phyloP scores from a whole-genome alignment of 2,113 vertebrate species.

The Eulacestoma nigropectus region DNA sequence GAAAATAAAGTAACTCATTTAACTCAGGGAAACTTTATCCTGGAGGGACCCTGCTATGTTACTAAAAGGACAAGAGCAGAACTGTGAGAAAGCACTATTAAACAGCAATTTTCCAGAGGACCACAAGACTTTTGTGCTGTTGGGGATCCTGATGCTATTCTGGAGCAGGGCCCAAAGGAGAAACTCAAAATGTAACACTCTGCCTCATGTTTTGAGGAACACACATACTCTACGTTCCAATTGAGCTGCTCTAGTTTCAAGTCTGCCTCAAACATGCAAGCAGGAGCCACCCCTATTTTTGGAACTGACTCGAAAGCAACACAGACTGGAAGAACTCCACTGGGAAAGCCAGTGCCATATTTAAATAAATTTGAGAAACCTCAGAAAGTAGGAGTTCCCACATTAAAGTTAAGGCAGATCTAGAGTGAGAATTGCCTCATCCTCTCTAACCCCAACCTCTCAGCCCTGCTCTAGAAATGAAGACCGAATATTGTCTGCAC shows the following conservation, averaged over 20 bases:
- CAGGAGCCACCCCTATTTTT: slow-evolving; percentile 3
- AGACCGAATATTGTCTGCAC: neutral
- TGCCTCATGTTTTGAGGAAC: neutral
- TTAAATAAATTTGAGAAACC: neutral
- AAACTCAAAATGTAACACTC: neutral
- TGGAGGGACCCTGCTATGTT: neutral
- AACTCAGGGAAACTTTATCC: neutral
- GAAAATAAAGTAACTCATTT: neutral
- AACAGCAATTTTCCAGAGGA: neutral
- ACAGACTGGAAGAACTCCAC: neutral
- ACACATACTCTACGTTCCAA: neutral
- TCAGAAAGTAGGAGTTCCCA: neutral
- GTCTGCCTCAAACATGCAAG: neutral
- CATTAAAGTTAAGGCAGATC: neutral
- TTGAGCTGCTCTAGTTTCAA: neutral
- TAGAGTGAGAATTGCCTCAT: neutral
- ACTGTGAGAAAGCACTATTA: neutral
- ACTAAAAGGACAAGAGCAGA: neutral
- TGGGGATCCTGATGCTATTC: neutral
- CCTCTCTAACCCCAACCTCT: neutral
- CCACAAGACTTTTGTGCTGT: neutral
- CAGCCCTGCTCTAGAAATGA: neutral
- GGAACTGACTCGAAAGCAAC: neutral
- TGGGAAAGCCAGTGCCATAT: neutral
- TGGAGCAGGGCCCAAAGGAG: neutral